phyloP scores from a whole-genome alignment of 2,888 invertebrate genomes.

The Lissocephala sabroskyi region DNA sequence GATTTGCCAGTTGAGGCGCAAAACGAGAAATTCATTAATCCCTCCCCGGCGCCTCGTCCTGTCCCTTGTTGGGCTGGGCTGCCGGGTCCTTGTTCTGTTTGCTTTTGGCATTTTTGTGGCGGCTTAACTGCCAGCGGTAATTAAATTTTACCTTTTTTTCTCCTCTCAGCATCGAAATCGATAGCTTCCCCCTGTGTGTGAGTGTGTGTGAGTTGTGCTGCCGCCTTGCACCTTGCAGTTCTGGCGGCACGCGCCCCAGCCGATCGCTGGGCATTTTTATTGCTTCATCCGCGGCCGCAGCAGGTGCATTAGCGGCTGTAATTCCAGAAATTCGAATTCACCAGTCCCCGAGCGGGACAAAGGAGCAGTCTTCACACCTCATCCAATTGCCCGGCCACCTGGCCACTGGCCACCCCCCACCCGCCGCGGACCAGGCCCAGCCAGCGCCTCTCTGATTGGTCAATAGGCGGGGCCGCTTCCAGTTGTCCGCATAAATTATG shows the following conservation, averaged over 20 bases:
- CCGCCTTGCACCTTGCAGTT: conserved; percentile 40
- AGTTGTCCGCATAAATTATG: conserved; percentile 66
- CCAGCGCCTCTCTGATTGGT: conserved; percentile 50
- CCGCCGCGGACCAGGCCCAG: too few relatives aligned
- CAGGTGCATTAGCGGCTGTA: not conserved
- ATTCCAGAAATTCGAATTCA: too few relatives aligned
- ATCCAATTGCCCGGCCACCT: conserved; percentile 5
- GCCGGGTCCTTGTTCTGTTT: conserved; percentile 9
- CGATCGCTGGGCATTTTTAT: conserved; percentile 41
- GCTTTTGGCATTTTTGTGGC: conserved; percentile 14
- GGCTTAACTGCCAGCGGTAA: too few relatives aligned
- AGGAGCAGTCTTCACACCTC: not conserved
- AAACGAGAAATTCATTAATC: conserved; percentile 37
- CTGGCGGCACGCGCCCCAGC: conserved; percentile 44
- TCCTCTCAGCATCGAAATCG: conserved; percentile 8
- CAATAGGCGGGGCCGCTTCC: conserved; percentile 54
- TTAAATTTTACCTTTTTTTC: not conserved
- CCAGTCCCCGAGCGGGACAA: not conserved
- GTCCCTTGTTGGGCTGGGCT: not conserved
- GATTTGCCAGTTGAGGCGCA: conserved; percentile 27
- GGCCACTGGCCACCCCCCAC: conserved; percentile 1
- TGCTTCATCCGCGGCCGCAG: conserved; percentile 53
- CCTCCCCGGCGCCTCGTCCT: too few relatives aligned
- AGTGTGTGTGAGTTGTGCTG: too few relatives aligned
- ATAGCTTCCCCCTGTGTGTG: conserved; percentile 27